These are phyloP conservation scores for Pandemis corylana DNA, from an alignment of 2,888 invertebrate genomes.

Conservation along the genomic window DNA sequence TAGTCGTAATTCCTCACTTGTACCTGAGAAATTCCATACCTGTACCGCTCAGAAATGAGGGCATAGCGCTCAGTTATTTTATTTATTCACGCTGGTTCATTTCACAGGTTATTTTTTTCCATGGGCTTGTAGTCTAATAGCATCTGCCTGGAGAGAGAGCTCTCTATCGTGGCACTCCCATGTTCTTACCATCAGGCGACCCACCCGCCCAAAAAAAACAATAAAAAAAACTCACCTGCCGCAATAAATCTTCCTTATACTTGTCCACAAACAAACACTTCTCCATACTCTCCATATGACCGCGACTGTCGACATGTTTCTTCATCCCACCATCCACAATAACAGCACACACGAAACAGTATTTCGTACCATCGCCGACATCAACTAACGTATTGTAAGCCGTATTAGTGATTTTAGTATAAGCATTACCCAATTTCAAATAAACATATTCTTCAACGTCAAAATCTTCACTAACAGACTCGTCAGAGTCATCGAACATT, in stretches of 20 bases:
- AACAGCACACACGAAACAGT: slow-evolving; percentile 46
- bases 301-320: slow-evolving; percentile 43
- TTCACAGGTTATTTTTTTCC: too few species aligned
- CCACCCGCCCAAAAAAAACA: too few species aligned
- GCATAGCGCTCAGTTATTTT: too few species aligned
- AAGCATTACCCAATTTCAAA: slow-evolving; percentile 48
- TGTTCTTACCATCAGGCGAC: too few species aligned
- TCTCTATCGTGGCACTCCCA: too few species aligned
- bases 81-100: too few species aligned
- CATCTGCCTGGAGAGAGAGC: too few species aligned
- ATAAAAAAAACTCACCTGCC: slow-evolving; percentile 57
- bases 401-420: slow-evolving; percentile 44
- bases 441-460: slow-evolving; percentile 48
- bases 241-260: slow-evolving; percentile 52
- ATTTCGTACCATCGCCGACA: slow-evolving; percentile 46
- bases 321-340: slow-evolving; percentile 28
- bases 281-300: slow-evolving; percentile 48
- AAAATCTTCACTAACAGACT: slow-evolving; percentile 41
- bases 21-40: too few species aligned
- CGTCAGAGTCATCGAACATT: slow-evolving; percentile 19
- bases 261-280: slow-evolving; percentile 52
- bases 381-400: slow-evolving; percentile 48
- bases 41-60: too few species aligned
- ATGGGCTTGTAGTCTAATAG: too few species aligned
- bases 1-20: too few species aligned